These are phyloP conservation scores for Oxytorus armatus DNA, from an alignment of 2,888 invertebrate species.

Conservation along the genomic window DNA sequence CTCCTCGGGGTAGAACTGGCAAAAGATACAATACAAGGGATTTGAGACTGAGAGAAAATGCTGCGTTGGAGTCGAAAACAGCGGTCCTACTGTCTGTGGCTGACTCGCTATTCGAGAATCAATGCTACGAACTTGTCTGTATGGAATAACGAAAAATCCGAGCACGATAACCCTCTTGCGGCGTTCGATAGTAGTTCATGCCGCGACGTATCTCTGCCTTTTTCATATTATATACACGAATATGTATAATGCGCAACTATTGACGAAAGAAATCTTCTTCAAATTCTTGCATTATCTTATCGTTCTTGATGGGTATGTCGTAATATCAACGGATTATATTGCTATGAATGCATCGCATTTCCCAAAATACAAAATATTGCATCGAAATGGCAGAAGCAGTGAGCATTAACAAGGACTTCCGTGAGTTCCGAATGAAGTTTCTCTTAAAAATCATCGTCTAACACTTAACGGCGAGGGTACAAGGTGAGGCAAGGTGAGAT, in stretches of 20 bases:
- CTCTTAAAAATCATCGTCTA: not conserved
- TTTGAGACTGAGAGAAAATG: constrained; percentile 60
- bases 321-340: no score
- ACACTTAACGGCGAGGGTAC: no score
- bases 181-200: not conserved
- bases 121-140: constrained; percentile 56
- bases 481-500: constrained; percentile 11
- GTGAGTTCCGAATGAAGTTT: not conserved
- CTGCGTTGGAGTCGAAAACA: constrained; percentile 76
- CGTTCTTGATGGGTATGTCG: no score
- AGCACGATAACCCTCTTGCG: constrained; percentile 7
- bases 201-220: no score
- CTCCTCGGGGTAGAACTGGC: constrained; percentile 56
- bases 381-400: not conserved
- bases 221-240: no score
- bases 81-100: constrained; percentile 75
- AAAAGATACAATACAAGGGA: constrained; percentile 62
- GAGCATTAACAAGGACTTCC: not conserved
- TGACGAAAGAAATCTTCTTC: no score
- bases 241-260: no score
- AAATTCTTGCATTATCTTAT: not conserved
- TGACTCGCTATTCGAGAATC: constrained; percentile 75
- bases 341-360: no score
- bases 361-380: no score
- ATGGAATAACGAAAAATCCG: constrained; percentile 28